phyloP scores from a whole-genome alignment of 2,888 invertebrate genomes.

The Ceramica pisi region DNA sequence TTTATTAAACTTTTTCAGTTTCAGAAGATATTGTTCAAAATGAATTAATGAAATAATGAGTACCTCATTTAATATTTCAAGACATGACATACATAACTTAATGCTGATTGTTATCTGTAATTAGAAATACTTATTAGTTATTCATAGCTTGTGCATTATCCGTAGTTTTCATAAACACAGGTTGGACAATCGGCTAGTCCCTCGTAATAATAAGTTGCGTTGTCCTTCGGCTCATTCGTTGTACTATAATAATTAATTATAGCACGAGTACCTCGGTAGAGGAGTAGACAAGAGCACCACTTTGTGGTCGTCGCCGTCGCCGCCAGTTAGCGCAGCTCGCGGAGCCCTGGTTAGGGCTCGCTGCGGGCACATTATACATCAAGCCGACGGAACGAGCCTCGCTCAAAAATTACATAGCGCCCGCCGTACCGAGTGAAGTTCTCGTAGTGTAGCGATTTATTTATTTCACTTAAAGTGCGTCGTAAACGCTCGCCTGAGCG shows the following conservation, averaged over 20 bases:
- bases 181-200: conserved; percentile 2
- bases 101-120: neutral
- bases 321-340: conserved; percentile 36
- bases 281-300: conserved; percentile 41
- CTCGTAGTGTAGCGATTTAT: conserved; percentile 81
- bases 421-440: conserved; percentile 65
- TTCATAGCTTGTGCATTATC: neutral
- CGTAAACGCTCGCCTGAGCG: conserved; percentile 75
- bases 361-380: conserved; percentile 78
- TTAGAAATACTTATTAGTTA: conserved; percentile 5
- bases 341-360: conserved; percentile 61
- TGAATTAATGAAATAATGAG: too few species aligned
- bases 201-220: conserved; percentile 12
- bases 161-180: conserved; percentile 14
- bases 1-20: conserved; percentile 3
- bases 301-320: conserved; percentile 51
- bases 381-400: conserved; percentile 75
- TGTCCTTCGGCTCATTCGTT: conserved; percentile 31
- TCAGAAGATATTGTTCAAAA: neutral
- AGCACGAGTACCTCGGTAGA: conserved; percentile 20
- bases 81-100: neutral
- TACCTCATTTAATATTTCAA: neutral
- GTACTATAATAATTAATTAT: conserved; percentile 55
- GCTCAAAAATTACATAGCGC: conserved; percentile 81
- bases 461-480: conserved; percentile 86